Conservation (phyloP, 2,888 invertebrate species). For the Philhelius pedissequus region DNA sequence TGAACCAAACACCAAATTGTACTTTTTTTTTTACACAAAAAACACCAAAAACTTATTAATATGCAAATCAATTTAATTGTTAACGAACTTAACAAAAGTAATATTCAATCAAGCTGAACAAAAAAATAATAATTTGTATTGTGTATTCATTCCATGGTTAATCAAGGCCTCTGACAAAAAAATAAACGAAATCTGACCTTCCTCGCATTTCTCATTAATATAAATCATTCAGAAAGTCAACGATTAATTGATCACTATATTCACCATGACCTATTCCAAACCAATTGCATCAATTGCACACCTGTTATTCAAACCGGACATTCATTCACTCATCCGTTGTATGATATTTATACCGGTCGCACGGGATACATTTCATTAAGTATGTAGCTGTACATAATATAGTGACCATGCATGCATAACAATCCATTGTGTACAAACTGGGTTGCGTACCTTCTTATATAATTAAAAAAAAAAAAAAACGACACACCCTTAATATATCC, state of each 20-base stretch:
- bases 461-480: constrained; percentile 27
- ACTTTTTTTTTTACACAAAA: too few relatives aligned
- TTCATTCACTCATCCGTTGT: constrained; percentile 56
- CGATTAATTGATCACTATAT: constrained; percentile 20
- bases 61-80: not conserved
- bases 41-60: not conserved
- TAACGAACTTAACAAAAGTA: not conserved
- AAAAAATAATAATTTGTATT: not conserved
- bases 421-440: not conserved
- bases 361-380: constrained; percentile 39
- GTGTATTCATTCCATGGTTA: not conserved
- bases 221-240: constrained; percentile 44
- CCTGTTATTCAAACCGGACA: constrained; percentile 64
- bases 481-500: constrained; percentile 36
- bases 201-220: constrained; percentile 23
- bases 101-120: not conserved
- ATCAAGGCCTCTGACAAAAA: not conserved
- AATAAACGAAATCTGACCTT: constrained; percentile 26
- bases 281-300: constrained; percentile 39
- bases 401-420: constrained; percentile 36
- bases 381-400: not conserved
- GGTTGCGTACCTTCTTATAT: not conserved
- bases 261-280: constrained; percentile 54
- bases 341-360: constrained; percentile 27
- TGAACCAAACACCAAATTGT: too few relatives aligned